These are phyloP conservation scores for Epinephelus lanceolatus DNA, from an alignment of 2,113 vertebrate genomes.

Conservation along the genomic window DNA sequence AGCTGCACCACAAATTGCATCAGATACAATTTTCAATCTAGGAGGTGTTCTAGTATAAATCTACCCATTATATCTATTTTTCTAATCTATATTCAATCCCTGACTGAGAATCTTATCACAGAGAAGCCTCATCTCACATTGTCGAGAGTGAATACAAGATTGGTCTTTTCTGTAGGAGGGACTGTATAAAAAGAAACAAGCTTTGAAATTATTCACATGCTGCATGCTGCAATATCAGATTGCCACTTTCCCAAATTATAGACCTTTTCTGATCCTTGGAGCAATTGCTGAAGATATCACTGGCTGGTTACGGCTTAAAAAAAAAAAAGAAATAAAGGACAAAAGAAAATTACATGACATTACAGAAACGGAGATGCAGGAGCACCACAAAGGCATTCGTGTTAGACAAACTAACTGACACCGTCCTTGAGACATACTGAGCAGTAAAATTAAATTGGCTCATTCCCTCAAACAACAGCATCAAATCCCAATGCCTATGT, in stretches of 20 bases:
- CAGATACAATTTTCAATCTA: slow-evolving; percentile 7
- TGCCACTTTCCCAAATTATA: neutral
- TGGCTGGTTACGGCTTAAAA: slow-evolving; percentile 23
- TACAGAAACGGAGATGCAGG: slow-evolving; percentile 5
- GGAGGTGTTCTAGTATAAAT: neutral
- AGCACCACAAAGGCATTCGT: slow-evolving; percentile 27
- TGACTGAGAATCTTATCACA: slow-evolving; percentile 14
- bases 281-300: slow-evolving; percentile 16
- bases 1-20: slow-evolving; percentile 11
- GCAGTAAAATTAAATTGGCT: slow-evolving; percentile 69
- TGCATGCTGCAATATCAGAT: slow-evolving; percentile 12
- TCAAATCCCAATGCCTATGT: slow-evolving; percentile 53
- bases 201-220: slow-evolving; percentile 10
- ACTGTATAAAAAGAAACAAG: neutral
- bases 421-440: slow-evolving; percentile 49
- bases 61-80: neutral
- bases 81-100: slow-evolving; percentile 11
- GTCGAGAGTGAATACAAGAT: neutral
- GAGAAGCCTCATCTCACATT: slow-evolving; percentile 12
- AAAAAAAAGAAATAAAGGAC: neutral
- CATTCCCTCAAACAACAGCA: slow-evolving; percentile 49
- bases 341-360: slow-evolving; percentile 12
- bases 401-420: slow-evolving; percentile 36
- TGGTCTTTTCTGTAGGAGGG: neutral
- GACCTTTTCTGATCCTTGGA: neutral